These are phyloP conservation scores for Athene cunicularia DNA, from an alignment of 2,113 vertebrate genomes.

Conservation along the genomic window DNA sequence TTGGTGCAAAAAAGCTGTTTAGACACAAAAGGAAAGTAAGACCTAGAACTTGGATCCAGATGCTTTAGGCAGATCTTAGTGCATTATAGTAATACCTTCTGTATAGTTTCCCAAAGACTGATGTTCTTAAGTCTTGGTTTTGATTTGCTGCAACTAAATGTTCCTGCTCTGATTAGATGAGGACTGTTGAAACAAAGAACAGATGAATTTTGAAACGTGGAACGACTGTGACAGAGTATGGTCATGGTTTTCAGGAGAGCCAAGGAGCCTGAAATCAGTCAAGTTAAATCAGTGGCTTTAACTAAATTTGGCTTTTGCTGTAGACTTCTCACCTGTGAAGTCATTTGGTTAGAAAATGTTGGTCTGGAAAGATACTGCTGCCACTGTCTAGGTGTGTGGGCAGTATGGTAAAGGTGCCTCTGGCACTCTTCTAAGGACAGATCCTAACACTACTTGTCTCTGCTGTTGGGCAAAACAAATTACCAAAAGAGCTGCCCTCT, in stretches of 20 bases:
- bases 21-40: neutral
- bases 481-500: neutral
- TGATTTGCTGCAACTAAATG: neutral
- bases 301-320: neutral
- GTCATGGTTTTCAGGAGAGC: neutral
- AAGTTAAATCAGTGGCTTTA: neutral
- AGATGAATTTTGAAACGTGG: neutral
- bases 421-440: neutral
- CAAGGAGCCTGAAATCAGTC: neutral
- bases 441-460: rapidly evolving
- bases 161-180: neutral
- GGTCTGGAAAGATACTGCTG: neutral
- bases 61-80: neutral
- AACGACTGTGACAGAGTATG: neutral
- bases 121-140: neutral
- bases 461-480: neutral
- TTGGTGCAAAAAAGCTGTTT: neutral
- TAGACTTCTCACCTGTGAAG: rapidly evolving
- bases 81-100: neutral
- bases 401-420: no score
- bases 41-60: neutral
- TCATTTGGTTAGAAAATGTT: rapidly evolving
- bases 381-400: rapidly evolving
- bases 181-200: neutral
- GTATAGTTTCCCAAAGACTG: neutral